phyloP scores from a whole-genome alignment of 2,113 vertebrate genomes.

The Nansenia antarctica region DNA sequence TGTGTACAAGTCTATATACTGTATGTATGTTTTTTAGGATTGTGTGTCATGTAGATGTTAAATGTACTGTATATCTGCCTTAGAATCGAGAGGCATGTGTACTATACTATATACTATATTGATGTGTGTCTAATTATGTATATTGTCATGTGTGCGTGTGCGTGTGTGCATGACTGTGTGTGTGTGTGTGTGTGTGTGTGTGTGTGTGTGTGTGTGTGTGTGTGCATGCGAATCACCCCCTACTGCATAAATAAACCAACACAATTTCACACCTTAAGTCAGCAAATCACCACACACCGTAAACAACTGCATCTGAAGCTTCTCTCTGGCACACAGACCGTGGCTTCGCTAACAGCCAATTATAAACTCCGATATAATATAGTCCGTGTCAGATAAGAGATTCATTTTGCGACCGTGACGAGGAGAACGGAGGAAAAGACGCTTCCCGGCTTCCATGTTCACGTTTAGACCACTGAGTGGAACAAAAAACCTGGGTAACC shows the following conservation, averaged over 20 bases:
- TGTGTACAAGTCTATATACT: too few species aligned
- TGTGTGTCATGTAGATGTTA: too few species aligned
- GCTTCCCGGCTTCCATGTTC: constrained; percentile 55
- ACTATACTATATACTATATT: too few species aligned
- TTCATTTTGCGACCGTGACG: constrained; percentile 36
- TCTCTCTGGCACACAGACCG: background rate
- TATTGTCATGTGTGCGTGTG: background rate
- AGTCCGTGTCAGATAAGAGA: constrained; percentile 27
- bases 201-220: background rate
- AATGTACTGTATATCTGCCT: too few species aligned
- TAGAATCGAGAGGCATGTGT: too few species aligned
- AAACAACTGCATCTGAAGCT: constrained; percentile 15
- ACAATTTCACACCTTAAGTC: constrained; percentile 13
- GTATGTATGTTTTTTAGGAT: too few species aligned
- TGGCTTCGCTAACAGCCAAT: constrained; percentile 29
- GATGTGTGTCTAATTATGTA: constrained; percentile 1
- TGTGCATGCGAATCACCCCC: background rate
- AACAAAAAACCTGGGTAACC: constrained; percentile 62
- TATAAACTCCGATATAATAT: constrained; percentile 18
- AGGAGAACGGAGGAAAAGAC: constrained; percentile 28
- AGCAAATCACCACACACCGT: background rate
- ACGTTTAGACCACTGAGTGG: constrained; percentile 66
- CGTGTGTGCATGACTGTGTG: background rate
- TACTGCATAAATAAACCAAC: background rate
- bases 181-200: background rate